phyloP scores from a whole-genome alignment of 2,113 vertebrate species.

The Tamias sibiricus region DNA sequence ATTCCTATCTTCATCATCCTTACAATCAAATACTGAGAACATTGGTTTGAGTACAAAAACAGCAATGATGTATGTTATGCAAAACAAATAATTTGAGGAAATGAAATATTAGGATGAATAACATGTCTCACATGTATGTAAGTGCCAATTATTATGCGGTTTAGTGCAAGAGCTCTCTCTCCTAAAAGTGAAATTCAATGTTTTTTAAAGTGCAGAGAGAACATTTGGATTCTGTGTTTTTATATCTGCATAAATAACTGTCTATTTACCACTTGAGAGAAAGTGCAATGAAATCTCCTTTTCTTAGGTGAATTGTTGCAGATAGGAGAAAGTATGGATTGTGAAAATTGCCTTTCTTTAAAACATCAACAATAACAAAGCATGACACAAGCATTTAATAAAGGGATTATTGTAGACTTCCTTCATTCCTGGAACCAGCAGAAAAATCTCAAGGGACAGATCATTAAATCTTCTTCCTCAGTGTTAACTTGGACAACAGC shows the following conservation, averaged over 20 bases:
- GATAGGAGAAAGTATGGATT: slow-evolving; percentile 38
- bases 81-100: slow-evolving; percentile 36
- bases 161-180: neutral
- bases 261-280: slow-evolving; percentile 3
- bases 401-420: slow-evolving; percentile 61
- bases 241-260: neutral
- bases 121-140: neutral
- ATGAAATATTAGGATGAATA: neutral
- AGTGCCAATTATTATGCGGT: neutral
- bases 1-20: neutral
- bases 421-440: slow-evolving; percentile 69
- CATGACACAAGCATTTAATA: slow-evolving; percentile 75
- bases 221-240: neutral
- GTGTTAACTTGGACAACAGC: slow-evolving; percentile 66
- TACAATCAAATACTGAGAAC: neutral
- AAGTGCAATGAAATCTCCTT: neutral
- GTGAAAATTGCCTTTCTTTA: slow-evolving; percentile 57
- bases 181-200: slow-evolving; percentile 18
- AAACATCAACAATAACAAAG: slow-evolving; percentile 65
- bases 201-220: neutral
- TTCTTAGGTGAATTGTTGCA: slow-evolving; percentile 5
- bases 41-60: slow-evolving; percentile 13
- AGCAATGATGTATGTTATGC: neutral
- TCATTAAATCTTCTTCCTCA: slow-evolving; percentile 75
- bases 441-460: slow-evolving; percentile 74